These are phyloP conservation scores for Volucella inflata DNA, from an alignment of 2,888 invertebrate species.

Conservation along the genomic window DNA sequence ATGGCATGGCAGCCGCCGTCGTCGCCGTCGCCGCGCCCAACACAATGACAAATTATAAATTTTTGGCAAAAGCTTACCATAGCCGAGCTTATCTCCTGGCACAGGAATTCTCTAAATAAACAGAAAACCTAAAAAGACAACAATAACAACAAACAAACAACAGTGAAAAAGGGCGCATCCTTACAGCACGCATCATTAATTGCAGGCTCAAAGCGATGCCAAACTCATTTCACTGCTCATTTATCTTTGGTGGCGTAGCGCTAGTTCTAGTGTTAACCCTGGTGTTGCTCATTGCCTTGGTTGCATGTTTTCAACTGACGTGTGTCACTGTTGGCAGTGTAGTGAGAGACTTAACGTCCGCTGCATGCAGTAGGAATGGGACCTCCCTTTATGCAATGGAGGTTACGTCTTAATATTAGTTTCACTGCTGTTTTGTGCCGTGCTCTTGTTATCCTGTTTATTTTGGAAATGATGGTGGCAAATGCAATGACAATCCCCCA, in stretches of 20 bases:
- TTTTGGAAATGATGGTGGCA: constrained; percentile 35
- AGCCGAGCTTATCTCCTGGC: constrained; percentile 64
- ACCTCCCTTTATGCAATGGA: constrained; percentile 24
- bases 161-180: constrained; percentile 20
- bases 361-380: not conserved
- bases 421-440: constrained; percentile 36
- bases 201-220: constrained; percentile 74
- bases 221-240: constrained; percentile 75
- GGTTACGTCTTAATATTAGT: constrained; percentile 67
- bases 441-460: constrained; percentile 58
- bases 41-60: constrained; percentile 72
- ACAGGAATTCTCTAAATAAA: constrained; percentile 66
- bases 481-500: constrained; percentile 18
- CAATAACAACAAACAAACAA: constrained; percentile 11
- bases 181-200: constrained; percentile 74
- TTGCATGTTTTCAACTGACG: constrained; percentile 66
- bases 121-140: constrained; percentile 20
- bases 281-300: constrained; percentile 40
- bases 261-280: not conserved
- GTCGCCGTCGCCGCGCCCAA: not conserved
- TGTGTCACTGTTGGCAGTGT: constrained; percentile 50
- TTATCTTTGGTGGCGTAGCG: constrained; percentile 59
- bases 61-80: constrained; percentile 57
- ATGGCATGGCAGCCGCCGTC: constrained; percentile 6
- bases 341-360: not conserved